Evolutionary conservation across 2,888 invertebrate species (phyloP).

Genomic region (Noctuana brunneofusca): DNA sequence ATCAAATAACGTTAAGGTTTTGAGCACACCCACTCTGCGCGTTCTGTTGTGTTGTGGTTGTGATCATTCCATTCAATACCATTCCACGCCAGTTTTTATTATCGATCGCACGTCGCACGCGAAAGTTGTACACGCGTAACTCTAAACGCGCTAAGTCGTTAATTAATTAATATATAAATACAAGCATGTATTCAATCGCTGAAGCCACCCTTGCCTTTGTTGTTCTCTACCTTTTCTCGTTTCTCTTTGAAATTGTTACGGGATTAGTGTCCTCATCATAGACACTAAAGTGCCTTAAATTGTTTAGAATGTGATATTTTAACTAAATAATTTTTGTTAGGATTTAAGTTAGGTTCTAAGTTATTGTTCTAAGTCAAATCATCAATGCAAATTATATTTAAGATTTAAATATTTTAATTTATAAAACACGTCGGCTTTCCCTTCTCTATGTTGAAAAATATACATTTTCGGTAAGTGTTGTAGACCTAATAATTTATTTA

Average conservation of each 20-base stretch:
- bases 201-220: conserved; percentile 75
- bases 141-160: conserved; percentile 19
- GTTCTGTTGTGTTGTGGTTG: conserved; percentile 31
- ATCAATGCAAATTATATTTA: conserved; percentile 67
- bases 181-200: conserved; percentile 76
- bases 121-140: conserved; percentile 41
- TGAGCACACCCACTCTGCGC: conserved; percentile 52
- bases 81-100: conserved; percentile 61
- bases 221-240: conserved; percentile 74
- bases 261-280: conserved; percentile 64
- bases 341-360: conserved; percentile 55
- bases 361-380: conserved; percentile 57
- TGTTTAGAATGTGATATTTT: conserved; percentile 70
- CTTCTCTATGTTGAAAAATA: conserved; percentile 11
- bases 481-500: neutral
- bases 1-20: conserved; percentile 60
- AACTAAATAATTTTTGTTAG: conserved; percentile 40
- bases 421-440: neutral
- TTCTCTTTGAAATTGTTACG: conserved; percentile 75
- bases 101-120: conserved; percentile 60
- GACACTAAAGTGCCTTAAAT: conserved; percentile 43
- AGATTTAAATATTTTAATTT: conserved; percentile 6
- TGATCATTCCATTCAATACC: conserved; percentile 42
- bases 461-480: conserved; percentile 23
- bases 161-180: conserved; percentile 33